Percentiles rank a stretch among this genome's conserved stretches.
These are phyloP conservation scores for Hipparchia sbordonii DNA, from an alignment of 2,888 invertebrate genomes.

Conservation along the genomic window DNA sequence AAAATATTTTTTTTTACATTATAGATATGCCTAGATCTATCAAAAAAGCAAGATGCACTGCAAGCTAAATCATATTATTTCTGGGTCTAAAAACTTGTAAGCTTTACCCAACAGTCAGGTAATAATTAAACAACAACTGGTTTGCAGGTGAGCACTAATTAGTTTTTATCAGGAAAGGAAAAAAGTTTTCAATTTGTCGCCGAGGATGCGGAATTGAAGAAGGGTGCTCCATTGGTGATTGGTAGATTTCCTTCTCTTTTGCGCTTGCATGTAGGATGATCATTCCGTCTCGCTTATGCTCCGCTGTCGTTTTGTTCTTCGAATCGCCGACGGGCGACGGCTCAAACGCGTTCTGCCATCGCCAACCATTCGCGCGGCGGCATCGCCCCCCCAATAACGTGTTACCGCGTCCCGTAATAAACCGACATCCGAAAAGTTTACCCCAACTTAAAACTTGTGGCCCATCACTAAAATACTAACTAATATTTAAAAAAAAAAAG, in stretches of 20 bases:
- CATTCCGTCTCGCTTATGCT: conserved; percentile 48
- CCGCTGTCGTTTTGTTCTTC: conserved; percentile 60
- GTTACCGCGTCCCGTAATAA: conserved; percentile 49
- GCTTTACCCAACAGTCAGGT: conserved; percentile 10
- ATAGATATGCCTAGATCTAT: too few relatives aligned
- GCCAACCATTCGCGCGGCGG: conserved; percentile 65
- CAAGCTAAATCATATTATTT: not conserved
- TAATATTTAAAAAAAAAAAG: conserved; percentile 47
- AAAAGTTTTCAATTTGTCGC: conserved; percentile 32
- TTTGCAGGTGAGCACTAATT: conserved; percentile 30
- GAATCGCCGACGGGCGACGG: conserved; percentile 35
- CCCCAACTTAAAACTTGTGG: conserved; percentile 66
- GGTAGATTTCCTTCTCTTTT: conserved; percentile 54
- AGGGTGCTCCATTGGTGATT: conserved; percentile 50
- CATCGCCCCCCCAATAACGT: conserved; percentile 60
- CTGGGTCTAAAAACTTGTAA: not conserved
- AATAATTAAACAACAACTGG: conserved; percentile 27
- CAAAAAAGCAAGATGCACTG: not conserved
- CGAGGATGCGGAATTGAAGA: conserved; percentile 26
- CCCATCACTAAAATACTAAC: conserved; percentile 58
- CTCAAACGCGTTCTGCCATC: conserved; percentile 27
- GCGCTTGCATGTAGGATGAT: conserved; percentile 42
- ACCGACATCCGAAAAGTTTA: conserved; percentile 71
- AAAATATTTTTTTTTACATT: too few relatives aligned
- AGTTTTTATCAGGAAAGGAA: conserved; percentile 28